Evolutionary conservation across 2,113 vertebrate species (phyloP), one percentile per base, ranked within the genome.

Genomic region (Pseudopipra pipra): DNA sequence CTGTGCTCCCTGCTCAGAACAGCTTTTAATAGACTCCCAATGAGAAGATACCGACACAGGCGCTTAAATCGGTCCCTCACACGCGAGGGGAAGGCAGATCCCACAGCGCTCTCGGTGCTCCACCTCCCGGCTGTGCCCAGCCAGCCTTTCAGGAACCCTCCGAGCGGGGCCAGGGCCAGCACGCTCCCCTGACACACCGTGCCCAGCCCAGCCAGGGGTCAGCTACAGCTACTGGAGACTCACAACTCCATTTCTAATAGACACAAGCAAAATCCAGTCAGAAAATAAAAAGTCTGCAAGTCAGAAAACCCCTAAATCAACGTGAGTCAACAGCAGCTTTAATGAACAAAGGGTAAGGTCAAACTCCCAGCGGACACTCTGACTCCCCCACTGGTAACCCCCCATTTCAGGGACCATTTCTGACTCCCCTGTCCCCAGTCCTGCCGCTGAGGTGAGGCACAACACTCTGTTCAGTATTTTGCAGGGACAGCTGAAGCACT

Each of bases 31-130:
- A 0, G 4, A 37, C 35, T 83, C 31, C n/a, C 1, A 0, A 6
- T 3, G 70, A 63, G 33, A 11, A 30, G 52, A 47, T 1, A 30
- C 8, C 72, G 59, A 58, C 44, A 44, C 49, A 35, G 56, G 10
- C 1, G 0, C 33, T 33, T 30, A 17, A 2, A 0, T 7, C 0
- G 0, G 14, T 21, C 44, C 46, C 46, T 23, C 8, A 6, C 37
- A 28, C 2, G 4, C 0, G 0, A 65, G 15, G n/a, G 27, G 46
- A 65, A 76, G 59, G n/a, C 46, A 28, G 49, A 80, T 54, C 21
- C 52, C 20, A 11, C 3, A 14, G 66, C 37, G 58, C 73, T 91
- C 70, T 10, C 16, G 5, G 14, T 8, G 27, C 73, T 81, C 41
- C 85, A 78, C 16, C 87, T 94, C 73, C 92, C 7, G 46, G 81